Evolutionary conservation across 2,113 vertebrate species (phyloP).

Genomic region (Zosterops borbonicus): DNA sequence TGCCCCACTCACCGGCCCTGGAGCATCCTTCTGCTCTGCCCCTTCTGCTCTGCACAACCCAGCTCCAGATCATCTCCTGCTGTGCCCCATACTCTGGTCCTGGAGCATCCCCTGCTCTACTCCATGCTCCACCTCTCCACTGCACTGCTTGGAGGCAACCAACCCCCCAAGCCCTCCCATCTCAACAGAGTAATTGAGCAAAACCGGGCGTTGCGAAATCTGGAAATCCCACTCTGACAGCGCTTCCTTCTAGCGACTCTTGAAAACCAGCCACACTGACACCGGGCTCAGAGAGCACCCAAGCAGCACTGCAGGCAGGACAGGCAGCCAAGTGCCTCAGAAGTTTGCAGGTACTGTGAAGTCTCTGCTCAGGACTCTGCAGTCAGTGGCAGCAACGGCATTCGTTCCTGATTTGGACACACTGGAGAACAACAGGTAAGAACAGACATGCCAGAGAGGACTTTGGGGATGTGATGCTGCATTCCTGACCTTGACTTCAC

Average conservation of each 20-base stretch:
- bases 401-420: slow-evolving; percentile 15
- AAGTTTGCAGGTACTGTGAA: not conserved
- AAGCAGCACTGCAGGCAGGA: not conserved
- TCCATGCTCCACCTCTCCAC: too few relatives aligned
- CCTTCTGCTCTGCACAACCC: too few relatives aligned
- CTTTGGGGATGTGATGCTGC: accelerated
- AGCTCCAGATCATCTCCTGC: too few relatives aligned
- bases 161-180: not conserved
- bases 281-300: accelerated
- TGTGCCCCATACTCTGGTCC: not conserved
- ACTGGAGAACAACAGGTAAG: slow-evolving; percentile 37
- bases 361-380: not conserved
- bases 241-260: not conserved
- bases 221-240: slow-evolving; percentile 9
- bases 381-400: not conserved
- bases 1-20: not conserved
- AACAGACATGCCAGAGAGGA: accelerated
- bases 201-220: not conserved
- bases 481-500: not conserved
- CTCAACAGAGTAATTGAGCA: not conserved
- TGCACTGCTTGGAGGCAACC: accelerated
- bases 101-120: not conserved
- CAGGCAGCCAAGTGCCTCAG: not conserved
- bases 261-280: not conserved
- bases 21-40: not conserved